phyloP scores from a whole-genome alignment of 2,888 invertebrate genomes.

The Orthosia gracilis region DNA sequence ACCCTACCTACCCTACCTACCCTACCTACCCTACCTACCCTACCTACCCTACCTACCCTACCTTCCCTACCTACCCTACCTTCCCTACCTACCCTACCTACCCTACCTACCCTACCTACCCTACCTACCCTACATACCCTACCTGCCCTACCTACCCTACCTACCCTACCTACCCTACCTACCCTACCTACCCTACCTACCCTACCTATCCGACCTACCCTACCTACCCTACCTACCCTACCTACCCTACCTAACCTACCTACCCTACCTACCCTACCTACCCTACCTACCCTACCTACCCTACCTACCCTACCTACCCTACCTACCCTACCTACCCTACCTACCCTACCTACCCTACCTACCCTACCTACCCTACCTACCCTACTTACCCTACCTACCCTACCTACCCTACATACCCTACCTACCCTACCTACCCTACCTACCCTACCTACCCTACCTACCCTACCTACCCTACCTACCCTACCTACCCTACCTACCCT shows the following conservation, averaged over 20 bases:
- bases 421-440: too few relatives aligned
- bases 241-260: fast-evolving
- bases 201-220: fast-evolving
- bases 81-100: too few relatives aligned
- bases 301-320: fast-evolving
- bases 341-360: fast-evolving
- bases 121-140: too few relatives aligned
- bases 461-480: too few relatives aligned
- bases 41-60: too few relatives aligned
- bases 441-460: too few relatives aligned
- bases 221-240: fast-evolving
- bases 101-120: too few relatives aligned
- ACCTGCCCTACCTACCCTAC: fast-evolving
- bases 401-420: fast-evolving
- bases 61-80: too few relatives aligned
- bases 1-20: too few relatives aligned
- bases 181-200: fast-evolving
- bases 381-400: fast-evolving
- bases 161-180: fast-evolving
- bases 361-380: fast-evolving
- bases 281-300: fast-evolving
- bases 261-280: fast-evolving
- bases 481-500: too few relatives aligned
- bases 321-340: fast-evolving
- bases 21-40: too few relatives aligned